Base-by-base conservation (phyloP, 2,113 vertebrate species). In the Cathartes aura region DNA sequence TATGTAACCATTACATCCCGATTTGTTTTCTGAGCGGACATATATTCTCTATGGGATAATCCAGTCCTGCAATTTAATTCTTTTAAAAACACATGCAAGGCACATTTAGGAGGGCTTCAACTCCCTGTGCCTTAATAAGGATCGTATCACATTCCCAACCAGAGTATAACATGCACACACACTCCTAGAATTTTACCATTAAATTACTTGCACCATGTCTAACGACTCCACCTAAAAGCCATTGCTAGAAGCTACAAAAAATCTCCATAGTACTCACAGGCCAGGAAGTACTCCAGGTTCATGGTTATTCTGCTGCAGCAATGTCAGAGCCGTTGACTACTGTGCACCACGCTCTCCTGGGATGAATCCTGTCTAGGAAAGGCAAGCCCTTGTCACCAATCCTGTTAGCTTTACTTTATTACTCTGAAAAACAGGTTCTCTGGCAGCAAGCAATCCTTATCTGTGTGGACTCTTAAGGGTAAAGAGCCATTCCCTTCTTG, bases 401-500 rank as follows among this genome's bases (percentile, higher is more conserved):
- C 66, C 91, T 75, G 34, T 53, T 93, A 84, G 21, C 73, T 97
- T 89, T 43, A 71, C 87, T 92, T 76, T 87, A 64, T 47, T 89
- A 58, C 26, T 91, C 7, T 7, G n/a, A 80, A 89, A 94, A 93
- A 26, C 56, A 80, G 70, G 83, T 91, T 97, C n/a, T 87, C 81
- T 93, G 53, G 72, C 72, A 79, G 94, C 64, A 64, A 52, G 76
- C 22, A 56, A 32, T 55, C 73, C 78, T 91, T 91, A 93, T 79
- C 94, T 82, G 71, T 32, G 38, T 32, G 78, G 68, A 58, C 62
- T 68, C 24, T 42, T 85, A 72, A 91, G 70, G 18, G 58, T 68
- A 58, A 87, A 96, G 74, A 93, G 38, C 70, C 81, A 75, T 82
- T 88, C 42, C 27, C n/a, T 90, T 89, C 91, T 96, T 91, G 70